Conservation (phyloP, 2,113 vertebrate species). For the Regulus satrapa region DNA sequence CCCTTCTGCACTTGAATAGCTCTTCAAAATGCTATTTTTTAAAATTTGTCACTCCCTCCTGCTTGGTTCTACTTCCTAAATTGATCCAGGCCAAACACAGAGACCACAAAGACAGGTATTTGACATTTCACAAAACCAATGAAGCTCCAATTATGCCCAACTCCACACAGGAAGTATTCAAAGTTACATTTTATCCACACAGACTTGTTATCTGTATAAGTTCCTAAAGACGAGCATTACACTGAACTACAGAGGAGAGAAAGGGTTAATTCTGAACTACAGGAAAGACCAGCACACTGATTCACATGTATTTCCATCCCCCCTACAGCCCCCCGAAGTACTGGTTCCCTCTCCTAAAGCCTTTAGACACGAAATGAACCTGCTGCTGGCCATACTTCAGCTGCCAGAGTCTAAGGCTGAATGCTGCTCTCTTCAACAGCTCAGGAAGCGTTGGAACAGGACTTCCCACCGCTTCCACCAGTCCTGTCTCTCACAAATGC, state of each 20-base stretch:
- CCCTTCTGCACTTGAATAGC: not conserved
- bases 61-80: not conserved
- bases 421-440: not conserved
- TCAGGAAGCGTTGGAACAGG: not conserved
- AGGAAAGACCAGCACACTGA: not conserved
- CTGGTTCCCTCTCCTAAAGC: not conserved
- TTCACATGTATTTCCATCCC: not conserved
- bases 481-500: not conserved
- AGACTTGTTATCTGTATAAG: not conserved
- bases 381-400: not conserved
- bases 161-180: not conserved
- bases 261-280: not conserved
- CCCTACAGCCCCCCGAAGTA: not conserved
- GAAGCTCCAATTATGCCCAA: not conserved
- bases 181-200: not conserved
- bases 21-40: not conserved
- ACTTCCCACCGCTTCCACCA: not conserved
- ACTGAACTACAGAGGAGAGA: not conserved
- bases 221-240: not conserved
- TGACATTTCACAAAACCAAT: not conserved
- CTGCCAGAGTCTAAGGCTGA: not conserved
- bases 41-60: not conserved
- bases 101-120: not conserved
- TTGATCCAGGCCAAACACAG: not conserved
- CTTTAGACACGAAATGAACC: not conserved